Percentiles rank a stretch among this genome's conserved stretches.
Evolutionary conservation across 2,113 vertebrate species (phyloP).

Genomic region (Thunnus thynnus): DNA sequence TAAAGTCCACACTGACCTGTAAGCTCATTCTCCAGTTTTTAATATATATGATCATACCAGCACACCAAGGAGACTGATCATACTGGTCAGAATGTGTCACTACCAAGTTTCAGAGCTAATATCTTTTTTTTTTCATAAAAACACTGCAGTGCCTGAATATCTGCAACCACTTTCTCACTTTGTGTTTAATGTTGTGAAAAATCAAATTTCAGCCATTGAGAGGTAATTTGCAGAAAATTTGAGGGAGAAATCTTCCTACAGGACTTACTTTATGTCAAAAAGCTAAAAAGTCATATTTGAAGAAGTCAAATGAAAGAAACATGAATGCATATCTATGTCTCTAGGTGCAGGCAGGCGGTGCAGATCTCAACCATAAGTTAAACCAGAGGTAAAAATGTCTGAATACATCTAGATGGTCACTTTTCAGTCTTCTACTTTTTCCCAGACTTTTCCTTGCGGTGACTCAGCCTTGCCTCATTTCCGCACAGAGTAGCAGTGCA

Average conservation of each 20-base stretch:
- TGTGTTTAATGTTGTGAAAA: not conserved
- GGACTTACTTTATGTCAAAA: not conserved
- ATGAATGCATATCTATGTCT: too few relatives aligned
- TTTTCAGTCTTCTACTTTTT: not conserved
- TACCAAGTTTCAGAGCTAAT: not conserved
- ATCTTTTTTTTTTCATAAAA: not conserved
- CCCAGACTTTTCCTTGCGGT: not conserved
- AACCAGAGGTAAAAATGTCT: not conserved
- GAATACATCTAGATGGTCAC: slow-evolving; percentile 24
- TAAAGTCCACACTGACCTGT: slow-evolving; percentile 5
- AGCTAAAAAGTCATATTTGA: too few relatives aligned
- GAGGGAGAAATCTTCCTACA: not conserved
- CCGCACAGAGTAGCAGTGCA: slow-evolving; percentile 17
- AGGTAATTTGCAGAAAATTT: slow-evolving; percentile 6
- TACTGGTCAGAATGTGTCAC: not conserved
- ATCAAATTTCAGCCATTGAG: not conserved
- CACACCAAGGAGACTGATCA: slow-evolving; percentile 20
- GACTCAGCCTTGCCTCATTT: slow-evolving; percentile 45
- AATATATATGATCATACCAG: slow-evolving; percentile 45
- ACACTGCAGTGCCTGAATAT: not conserved
- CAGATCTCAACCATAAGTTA: not conserved
- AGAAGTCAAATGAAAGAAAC: too few relatives aligned
- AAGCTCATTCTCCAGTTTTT: slow-evolving; percentile 9
- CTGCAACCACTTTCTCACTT: not conserved
- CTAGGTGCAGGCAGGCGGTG: too few relatives aligned